A percentile compares a stretch with the other conserved stretches of the same genome.
Evolutionary conservation across 2,888 invertebrate genomes (phyloP).

Genomic region (Thera britannica): DNA sequence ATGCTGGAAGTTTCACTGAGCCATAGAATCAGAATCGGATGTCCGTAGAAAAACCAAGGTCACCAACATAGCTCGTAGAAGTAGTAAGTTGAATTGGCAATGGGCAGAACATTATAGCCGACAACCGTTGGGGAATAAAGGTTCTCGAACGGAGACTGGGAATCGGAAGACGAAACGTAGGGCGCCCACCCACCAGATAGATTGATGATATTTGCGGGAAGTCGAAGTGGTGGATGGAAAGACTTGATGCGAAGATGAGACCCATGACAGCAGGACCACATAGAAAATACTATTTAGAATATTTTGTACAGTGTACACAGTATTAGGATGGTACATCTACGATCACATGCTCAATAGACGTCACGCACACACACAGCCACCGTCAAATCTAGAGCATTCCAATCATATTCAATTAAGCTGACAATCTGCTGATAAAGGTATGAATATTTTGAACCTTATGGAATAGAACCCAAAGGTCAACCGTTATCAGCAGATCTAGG

Average conservation of each 20-base stretch:
- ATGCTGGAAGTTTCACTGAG: no score
- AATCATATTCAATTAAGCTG: slow-evolving; percentile 63
- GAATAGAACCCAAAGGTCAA: background rate
- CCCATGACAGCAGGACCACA: background rate
- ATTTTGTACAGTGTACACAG: background rate
- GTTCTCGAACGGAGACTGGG: no score
- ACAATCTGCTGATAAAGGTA: slow-evolving; percentile 30
- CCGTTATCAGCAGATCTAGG: slow-evolving; percentile 8
- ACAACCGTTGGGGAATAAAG: no score
- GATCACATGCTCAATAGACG: slow-evolving; percentile 4
- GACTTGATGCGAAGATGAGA: background rate
- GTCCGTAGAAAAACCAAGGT: no score
- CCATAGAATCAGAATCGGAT: no score
- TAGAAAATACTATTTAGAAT: background rate
- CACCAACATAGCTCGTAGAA: no score
- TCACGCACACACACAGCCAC: slow-evolving; percentile 14
- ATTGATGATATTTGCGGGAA: no score
- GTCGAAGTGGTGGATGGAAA: no score
- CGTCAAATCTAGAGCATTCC: slow-evolving; percentile 65
- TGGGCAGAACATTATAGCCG: no score
- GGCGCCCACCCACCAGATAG: no score
- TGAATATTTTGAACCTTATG: slow-evolving; percentile 15
- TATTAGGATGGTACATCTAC: background rate
- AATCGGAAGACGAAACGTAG: no score
- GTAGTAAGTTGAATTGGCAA: no score